Conservation (phyloP, 2,797 vertebrate genomes). For the Merluccius polli region DNA sequence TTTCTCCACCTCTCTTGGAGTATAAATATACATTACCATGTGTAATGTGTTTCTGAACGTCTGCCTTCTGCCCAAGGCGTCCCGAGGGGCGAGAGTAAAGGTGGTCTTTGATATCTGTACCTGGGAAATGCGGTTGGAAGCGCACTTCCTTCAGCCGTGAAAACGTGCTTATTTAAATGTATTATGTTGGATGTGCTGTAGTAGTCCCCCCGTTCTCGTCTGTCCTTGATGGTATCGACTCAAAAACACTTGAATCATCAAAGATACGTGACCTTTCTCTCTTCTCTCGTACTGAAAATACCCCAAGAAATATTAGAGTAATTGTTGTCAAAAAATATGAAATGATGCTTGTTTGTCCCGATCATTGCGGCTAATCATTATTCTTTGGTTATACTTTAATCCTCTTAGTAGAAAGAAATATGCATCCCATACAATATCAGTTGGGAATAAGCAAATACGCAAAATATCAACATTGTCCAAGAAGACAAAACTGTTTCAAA, state of each 20-base stretch:
- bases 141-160: conserved; percentile 33
- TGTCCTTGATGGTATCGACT: neutral
- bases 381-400: neutral
- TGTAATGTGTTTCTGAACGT: conserved; percentile 51
- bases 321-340: no score
- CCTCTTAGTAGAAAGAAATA: neutral
- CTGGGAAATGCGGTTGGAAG: conserved; percentile 30
- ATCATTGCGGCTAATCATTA: neutral
- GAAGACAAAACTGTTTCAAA: no score
- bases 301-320: no score
- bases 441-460: no score
- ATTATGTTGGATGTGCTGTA: no score
- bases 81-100: conserved; percentile 34
- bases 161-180: conserved; percentile 38
- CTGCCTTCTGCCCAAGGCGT: conserved; percentile 40
- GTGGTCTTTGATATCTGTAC: conserved; percentile 53
- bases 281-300: no score
- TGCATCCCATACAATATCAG: neutral
- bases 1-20: conserved; percentile 9
- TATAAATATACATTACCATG: conserved; percentile 35
- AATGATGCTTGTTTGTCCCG: no score
- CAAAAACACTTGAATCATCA: no score
- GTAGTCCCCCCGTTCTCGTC: neutral
- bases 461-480: no score
- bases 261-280: no score